Evolutionary conservation across 2,797 vertebrate genomes (phyloP), one percentile per base, ranked within the genome.

Genomic region (Cheirogaleus major): DNA sequence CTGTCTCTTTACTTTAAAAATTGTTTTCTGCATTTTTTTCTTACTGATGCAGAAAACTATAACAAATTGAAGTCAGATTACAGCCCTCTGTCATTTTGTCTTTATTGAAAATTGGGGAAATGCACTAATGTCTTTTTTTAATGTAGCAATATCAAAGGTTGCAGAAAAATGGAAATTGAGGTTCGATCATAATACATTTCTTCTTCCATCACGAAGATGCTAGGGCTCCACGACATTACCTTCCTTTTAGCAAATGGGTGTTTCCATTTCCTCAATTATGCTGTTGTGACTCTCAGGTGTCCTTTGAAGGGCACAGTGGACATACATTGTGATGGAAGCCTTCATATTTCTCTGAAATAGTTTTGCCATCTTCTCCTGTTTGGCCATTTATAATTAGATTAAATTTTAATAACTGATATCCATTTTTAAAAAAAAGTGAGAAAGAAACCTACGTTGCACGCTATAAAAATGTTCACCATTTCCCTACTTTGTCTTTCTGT

Each of bases 141-240:
- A 50, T 55, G 41, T 69, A 78, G 10, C 81, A 30, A 2, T 93
- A 91, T 91, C 79, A 93, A 93, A 91, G 82, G 17, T 91, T 89
- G 79, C 69, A 32, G 50, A 91, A 86, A 91, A 90, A 87, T 76
- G 50, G 85, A 96, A 95, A 86, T 72, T 70, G 85, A 91, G 32
- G 35, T 89, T 79, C 94, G 82, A 89, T 80, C 89, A 72, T 89
- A 90, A 92, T 59, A 17, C 41, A 83, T 93, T 97, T 94, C 86
- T 91, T 81, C 87, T 79, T 76, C 65, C 65, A 76, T 80, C 70
- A 61, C 45, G 38, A 52, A 41, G 63, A 50, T 57, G 32, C 57
- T 27, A 57, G 55, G 45, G 0, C 50, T 78, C 23, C 17, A 13
- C 61, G n/a, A 2, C 59, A 35, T 88, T 75, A 27, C 79, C 79